Percentiles rank a stretch among this genome's conserved stretches.
phyloP scores from a whole-genome alignment of 2,888 invertebrate genomes.

The Terebella lapidaria region DNA sequence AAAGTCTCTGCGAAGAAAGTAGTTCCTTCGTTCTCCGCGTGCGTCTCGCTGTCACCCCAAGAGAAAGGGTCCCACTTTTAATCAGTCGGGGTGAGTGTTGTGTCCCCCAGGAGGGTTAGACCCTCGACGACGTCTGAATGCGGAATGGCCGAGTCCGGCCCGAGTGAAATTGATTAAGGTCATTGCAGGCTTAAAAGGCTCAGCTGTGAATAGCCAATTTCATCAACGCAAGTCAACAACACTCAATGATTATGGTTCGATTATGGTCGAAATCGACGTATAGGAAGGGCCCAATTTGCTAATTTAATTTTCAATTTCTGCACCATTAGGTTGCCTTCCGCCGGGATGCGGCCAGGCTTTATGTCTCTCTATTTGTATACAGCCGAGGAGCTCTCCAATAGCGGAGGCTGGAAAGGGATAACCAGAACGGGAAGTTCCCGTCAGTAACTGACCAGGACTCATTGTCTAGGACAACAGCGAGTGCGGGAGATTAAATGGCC shows the following conservation, averaged over 20 bases:
- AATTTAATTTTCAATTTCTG: slow-evolving; percentile 51
- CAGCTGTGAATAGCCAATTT: slow-evolving; percentile 26
- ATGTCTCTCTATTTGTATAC: no score
- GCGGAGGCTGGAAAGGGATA: no score
- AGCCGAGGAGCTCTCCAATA: no score
- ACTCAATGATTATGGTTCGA: slow-evolving; percentile 33
- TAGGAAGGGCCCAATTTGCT: slow-evolving; percentile 43
- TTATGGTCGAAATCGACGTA: slow-evolving; percentile 37
- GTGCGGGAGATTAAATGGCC: no score
- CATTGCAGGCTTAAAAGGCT: neutral
- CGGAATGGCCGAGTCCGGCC: neutral
- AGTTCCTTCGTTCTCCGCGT: no score
- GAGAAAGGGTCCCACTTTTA: no score
- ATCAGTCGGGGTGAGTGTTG: neutral
- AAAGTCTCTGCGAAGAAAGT: no score
- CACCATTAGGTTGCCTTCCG: slow-evolving; percentile 35
- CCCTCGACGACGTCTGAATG: neutral
- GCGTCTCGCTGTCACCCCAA: no score
- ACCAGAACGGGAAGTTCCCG: no score
- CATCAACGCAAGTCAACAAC: slow-evolving; percentile 29
- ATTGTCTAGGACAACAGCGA: no score
- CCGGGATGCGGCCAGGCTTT: no score
- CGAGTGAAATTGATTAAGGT: neutral
- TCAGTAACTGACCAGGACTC: no score
- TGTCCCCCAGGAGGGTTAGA: neutral